A percentile compares a stretch with the other conserved stretches of the same genome.
Conservation (phyloP, 2,888 invertebrate genomes). For the Antheraea yamamai region DNA sequence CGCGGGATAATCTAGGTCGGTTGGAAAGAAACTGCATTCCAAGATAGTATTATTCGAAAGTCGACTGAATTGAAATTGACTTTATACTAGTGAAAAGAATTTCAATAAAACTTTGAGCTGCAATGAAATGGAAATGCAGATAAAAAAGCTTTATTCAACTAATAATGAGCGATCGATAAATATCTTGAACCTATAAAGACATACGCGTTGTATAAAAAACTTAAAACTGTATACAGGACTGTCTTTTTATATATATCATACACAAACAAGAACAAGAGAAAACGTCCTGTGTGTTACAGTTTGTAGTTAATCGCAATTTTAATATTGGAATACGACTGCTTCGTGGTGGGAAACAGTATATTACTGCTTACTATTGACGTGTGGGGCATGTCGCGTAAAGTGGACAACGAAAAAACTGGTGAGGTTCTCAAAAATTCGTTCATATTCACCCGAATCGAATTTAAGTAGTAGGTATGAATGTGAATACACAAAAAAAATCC, state of each 20-base stretch:
- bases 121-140: not conserved
- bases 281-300: not conserved
- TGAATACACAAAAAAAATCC: too few relatives aligned
- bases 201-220: too few relatives aligned
- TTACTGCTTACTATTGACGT: not conserved
- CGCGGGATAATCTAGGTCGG: not conserved
- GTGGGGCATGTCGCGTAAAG: too few relatives aligned
- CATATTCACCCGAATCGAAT: too few relatives aligned
- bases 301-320: not conserved
- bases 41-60: not conserved
- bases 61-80: not conserved
- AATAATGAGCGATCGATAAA: not conserved
- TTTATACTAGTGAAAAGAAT: not conserved
- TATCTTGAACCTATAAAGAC: not conserved
- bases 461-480: too few relatives aligned
- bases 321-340: not conserved
- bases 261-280: not conserved
- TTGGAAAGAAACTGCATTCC: not conserved
- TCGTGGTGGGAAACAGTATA: not conserved
- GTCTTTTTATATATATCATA: not conserved
- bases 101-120: not conserved
- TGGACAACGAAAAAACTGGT: too few relatives aligned
- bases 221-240: too few relatives aligned
- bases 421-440: too few relatives aligned
- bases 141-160: not conserved